Conservation (phyloP, 2,888 invertebrate genomes). For the Pteria penguin region DNA sequence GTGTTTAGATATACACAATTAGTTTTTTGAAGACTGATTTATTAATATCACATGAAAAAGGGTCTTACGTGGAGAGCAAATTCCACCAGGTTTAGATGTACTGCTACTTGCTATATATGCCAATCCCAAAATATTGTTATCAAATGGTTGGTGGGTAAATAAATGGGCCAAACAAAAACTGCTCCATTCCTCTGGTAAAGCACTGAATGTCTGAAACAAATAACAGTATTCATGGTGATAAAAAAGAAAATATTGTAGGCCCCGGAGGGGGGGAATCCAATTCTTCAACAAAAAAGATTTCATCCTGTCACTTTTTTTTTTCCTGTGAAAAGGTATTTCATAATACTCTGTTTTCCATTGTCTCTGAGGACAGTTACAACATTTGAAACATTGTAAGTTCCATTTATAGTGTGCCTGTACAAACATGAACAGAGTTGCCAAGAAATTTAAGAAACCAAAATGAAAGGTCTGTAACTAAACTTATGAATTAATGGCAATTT, state of each 20-base stretch:
- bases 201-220: slow-evolving; percentile 71
- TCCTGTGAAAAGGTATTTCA: not conserved
- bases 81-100: slow-evolving; percentile 95
- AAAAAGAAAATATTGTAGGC: not conserved
- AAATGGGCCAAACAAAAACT: slow-evolving; percentile 95
- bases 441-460: too few species aligned
- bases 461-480: too few species aligned
- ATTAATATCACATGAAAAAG: too few species aligned
- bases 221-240: not conserved
- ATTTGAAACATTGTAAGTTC: too few species aligned
- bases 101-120: slow-evolving; percentile 97
- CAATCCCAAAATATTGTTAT: slow-evolving; percentile 95
- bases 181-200: slow-evolving; percentile 80
- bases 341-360: too few species aligned
- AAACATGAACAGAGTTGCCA: too few species aligned
- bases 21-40: too few species aligned
- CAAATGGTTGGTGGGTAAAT: slow-evolving; percentile 97
- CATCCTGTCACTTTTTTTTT: not conserved
- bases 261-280: not conserved
- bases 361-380: too few species aligned
- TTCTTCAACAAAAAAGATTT: not conserved
- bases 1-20: too few species aligned
- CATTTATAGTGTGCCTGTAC: too few species aligned
- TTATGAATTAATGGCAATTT: too few species aligned
- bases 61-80: slow-evolving; percentile 97